These are phyloP conservation scores for Eristalis intricaria DNA, from an alignment of 2,888 invertebrate genomes.

Conservation along the genomic window DNA sequence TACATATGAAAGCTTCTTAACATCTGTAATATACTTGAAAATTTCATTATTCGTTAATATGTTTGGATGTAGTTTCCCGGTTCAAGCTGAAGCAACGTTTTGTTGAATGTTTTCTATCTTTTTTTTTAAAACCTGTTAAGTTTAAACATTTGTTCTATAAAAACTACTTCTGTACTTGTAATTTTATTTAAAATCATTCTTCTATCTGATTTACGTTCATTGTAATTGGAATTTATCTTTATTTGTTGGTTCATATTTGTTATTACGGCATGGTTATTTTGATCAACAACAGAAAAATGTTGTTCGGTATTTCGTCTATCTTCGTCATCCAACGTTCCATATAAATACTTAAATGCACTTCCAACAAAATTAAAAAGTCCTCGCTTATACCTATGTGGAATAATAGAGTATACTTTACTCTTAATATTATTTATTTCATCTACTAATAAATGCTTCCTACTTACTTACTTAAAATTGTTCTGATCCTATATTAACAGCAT, in stretches of 20 bases:
- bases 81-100: too few species aligned
- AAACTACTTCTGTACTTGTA: background rate
- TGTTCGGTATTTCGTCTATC: slow-evolving; percentile 56
- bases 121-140: background rate
- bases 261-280: slow-evolving; percentile 46
- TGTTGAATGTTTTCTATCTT: too few species aligned
- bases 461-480: background rate
- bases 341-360: slow-evolving; percentile 43
- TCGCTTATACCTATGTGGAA: slow-evolving; percentile 40
- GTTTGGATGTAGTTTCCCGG: too few species aligned
- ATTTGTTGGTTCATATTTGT: background rate
- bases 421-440: too few species aligned
- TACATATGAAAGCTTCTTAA: too few species aligned
- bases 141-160: background rate
- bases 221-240: background rate
- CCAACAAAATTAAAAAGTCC: slow-evolving; percentile 51
- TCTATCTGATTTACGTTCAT: background rate
- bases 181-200: background rate
- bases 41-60: too few species aligned
- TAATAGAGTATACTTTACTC: too few species aligned
- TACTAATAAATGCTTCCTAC: too few species aligned
- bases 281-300: slow-evolving; percentile 37
- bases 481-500: background rate
- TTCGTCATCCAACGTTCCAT: slow-evolving; percentile 60
- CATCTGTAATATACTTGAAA: too few species aligned